phyloP scores from a whole-genome alignment of 1,140 invertebrate genomes.

The Dryas iulia region DNA sequence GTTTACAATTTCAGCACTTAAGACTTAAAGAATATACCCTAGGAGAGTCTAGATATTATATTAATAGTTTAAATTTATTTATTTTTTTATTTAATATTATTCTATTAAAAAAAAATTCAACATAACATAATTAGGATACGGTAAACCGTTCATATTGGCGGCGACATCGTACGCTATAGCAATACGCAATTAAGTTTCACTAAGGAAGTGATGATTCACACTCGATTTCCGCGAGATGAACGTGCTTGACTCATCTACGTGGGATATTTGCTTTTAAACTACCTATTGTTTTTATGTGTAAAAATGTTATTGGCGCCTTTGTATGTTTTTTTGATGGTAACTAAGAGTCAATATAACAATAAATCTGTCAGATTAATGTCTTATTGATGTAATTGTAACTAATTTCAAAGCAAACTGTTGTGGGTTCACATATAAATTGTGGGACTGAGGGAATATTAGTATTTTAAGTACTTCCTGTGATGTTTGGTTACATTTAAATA shows the following conservation, averaged over 20 bases:
- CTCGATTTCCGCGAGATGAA: conserved; percentile 33
- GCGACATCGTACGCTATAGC: conserved; percentile 11
- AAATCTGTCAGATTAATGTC: background rate
- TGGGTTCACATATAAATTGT: too few species aligned
- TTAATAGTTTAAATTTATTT: background rate
- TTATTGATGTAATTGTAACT: too few species aligned
- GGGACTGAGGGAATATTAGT: too few species aligned
- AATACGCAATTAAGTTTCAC: conserved; percentile 22
- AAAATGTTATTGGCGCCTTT: background rate
- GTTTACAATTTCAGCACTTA: too few species aligned
- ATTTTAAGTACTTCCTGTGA: too few species aligned
- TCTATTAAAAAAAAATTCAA: too few species aligned
- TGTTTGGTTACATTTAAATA: too few species aligned
- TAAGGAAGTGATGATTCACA: conserved; percentile 31
- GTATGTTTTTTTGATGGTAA: background rate
- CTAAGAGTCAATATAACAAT: background rate
- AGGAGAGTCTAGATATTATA: too few species aligned
- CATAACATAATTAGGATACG: background rate
- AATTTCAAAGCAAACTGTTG: too few species aligned
- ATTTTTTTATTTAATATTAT: background rate
- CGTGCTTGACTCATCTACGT: conserved; percentile 27
- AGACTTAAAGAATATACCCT: too few species aligned
- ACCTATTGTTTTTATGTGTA: conserved; percentile 8
- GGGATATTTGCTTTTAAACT: background rate
- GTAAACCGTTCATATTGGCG: background rate